phyloP scores from a whole-genome alignment of 2,888 invertebrate genomes.

The Tenthredo notha region DNA sequence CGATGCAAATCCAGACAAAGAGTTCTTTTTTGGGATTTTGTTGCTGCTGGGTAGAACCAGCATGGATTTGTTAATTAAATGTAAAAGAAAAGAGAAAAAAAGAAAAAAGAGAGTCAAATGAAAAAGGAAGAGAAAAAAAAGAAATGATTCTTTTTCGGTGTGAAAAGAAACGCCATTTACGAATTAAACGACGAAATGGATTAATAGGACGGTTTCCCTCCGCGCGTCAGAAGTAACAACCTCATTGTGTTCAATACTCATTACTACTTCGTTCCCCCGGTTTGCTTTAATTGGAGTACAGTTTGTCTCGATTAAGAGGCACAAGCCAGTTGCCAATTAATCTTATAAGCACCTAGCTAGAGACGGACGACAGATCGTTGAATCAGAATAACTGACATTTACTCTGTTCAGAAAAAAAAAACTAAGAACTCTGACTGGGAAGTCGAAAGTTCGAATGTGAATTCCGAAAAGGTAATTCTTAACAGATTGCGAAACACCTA shows the following conservation, averaged over 20 bases:
- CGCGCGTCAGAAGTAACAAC: constrained; percentile 29
- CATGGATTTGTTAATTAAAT: constrained; percentile 79
- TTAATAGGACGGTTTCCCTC: constrained; percentile 10
- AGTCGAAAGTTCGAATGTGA: neutral
- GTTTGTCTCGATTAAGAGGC: constrained; percentile 28
- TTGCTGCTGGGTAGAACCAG: neutral
- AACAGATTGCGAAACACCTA: neutral
- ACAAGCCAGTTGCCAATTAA: constrained; percentile 33
- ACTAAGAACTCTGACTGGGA: neutral
- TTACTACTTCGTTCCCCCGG: constrained; percentile 28
- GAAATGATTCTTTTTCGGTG: no score
- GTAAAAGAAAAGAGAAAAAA: constrained; percentile 78
- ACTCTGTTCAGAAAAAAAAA: neutral
- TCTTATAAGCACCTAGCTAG: constrained; percentile 13
- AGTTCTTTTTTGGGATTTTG: constrained; percentile 75
- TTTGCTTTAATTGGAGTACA: constrained; percentile 25
- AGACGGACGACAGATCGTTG: neutral
- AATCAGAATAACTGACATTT: neutral
- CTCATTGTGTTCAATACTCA: constrained; percentile 39
- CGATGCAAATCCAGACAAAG: neutral
- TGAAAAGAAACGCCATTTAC: constrained; percentile 4
- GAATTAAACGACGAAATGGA: constrained; percentile 10
- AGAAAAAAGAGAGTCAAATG: constrained; percentile 80
- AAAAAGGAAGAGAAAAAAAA: neutral
- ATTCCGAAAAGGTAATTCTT: neutral